Evolutionary conservation across 2,888 invertebrate genomes (phyloP).

Genomic region (Caenorhabditis doughertyi): DNA sequence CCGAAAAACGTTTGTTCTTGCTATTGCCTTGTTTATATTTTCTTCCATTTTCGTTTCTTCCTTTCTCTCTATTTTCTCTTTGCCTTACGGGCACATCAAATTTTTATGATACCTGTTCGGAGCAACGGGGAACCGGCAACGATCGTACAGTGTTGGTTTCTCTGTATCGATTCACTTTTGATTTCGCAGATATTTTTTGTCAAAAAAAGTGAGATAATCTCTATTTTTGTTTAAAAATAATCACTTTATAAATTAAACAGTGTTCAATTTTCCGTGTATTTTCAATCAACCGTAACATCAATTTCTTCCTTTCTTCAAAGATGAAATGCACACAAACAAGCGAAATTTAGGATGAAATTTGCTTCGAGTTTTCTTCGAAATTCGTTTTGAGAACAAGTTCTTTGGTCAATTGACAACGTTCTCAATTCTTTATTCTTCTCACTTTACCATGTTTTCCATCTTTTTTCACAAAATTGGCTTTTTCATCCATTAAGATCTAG

Average conservation of each 20-base stretch:
- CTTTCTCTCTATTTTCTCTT: constrained; percentile 15
- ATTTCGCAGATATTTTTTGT: not conserved
- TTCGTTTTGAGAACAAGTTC: constrained; percentile 19
- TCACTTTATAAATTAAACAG: too few species aligned
- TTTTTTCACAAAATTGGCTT: not conserved
- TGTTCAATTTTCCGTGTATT: constrained; percentile 24
- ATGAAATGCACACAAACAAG: constrained; percentile 47
- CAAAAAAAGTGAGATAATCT: too few species aligned
- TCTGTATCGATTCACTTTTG: constrained; percentile 30
- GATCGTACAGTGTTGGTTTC: constrained; percentile 11
- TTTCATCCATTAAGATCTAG: constrained; percentile 16
- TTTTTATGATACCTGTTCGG: constrained; percentile 51
- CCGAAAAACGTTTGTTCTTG: constrained; percentile 20
- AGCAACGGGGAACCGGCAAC: constrained; percentile 20
- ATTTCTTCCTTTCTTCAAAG: constrained; percentile 23
- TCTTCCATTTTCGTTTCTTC: not conserved
- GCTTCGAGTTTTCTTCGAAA: constrained; percentile 12
- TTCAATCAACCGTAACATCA: constrained; percentile 32
- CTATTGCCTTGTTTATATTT: constrained; percentile 8
- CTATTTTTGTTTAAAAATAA: too few species aligned
- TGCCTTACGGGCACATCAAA: constrained; percentile 47
- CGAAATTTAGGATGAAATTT: constrained; percentile 5
- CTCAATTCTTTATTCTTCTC: constrained; percentile 9
- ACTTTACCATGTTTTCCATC: not conserved
- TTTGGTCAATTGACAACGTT: constrained; percentile 47